Conservation (phyloP, 1,140 invertebrate genomes). For the Portunus trituberculatus region DNA sequence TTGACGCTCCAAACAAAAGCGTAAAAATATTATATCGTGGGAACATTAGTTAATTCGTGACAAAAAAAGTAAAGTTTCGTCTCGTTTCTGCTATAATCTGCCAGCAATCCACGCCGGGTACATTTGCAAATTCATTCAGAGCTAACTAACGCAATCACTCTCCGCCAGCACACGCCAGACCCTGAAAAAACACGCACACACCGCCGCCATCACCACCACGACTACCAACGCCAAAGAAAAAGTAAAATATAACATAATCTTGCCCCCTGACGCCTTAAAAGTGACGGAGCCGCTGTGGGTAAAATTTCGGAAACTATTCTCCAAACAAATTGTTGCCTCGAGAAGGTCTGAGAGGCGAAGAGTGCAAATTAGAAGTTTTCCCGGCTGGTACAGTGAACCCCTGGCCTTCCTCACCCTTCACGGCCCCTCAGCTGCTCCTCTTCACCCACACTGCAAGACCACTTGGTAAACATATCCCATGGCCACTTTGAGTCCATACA, state of each 20-base stretch:
- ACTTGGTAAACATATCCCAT: slow-evolving; percentile 58
- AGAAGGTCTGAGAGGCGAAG: slow-evolving; percentile 73
- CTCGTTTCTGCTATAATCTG: not conserved
- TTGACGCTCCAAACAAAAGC: not conserved
- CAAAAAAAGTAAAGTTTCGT: not conserved
- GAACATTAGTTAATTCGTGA: not conserved
- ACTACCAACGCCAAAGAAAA: not conserved
- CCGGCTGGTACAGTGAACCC: slow-evolving; percentile 62
- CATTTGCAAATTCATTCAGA: slow-evolving; percentile 3
- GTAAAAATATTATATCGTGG: not conserved
- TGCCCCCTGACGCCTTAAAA: slow-evolving; percentile 51
- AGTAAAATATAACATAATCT: slow-evolving; percentile 57
- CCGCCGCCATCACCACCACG: not conserved
- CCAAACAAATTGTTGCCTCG: slow-evolving; percentile 71
- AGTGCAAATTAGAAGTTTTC: slow-evolving; percentile 76
- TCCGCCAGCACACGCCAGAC: not conserved
- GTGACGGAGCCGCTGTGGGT: slow-evolving; percentile 63
- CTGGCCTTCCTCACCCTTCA: not conserved
- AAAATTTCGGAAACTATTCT: slow-evolving; percentile 74
- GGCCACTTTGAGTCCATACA: slow-evolving; percentile 70
- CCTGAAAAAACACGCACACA: not conserved
- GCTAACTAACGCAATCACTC: not conserved
- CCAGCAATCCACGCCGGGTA: not conserved
- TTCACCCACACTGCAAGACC: not conserved
- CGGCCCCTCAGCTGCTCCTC: not conserved